phyloP scores from a whole-genome alignment of 1,140 invertebrate genomes.

The Phymastichus coffea region DNA sequence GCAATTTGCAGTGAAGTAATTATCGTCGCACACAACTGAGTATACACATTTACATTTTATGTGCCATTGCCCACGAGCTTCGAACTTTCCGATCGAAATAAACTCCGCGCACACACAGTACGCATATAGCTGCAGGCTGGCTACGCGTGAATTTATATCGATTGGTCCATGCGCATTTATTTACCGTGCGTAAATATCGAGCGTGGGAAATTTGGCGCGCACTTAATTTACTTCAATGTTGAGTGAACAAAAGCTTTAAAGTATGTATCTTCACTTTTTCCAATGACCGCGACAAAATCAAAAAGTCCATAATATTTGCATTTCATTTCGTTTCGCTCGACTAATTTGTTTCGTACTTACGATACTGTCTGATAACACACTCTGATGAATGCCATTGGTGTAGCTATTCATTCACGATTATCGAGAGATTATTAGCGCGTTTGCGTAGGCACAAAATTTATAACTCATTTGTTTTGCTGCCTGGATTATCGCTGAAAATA shows the following conservation, averaged over 20 bases:
- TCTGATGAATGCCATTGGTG: too few relatives aligned
- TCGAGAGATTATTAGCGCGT: not conserved
- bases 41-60: conserved; percentile 5
- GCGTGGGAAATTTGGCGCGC: not conserved
- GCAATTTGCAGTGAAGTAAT: not conserved
- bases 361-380: too few relatives aligned
- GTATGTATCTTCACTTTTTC: too few relatives aligned
- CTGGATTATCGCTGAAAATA: too few relatives aligned
- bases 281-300: conserved; percentile 8
- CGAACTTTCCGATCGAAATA: not conserved
- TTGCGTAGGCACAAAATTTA: too few relatives aligned
- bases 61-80: not conserved
- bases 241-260: not conserved
- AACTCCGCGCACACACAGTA: not conserved
- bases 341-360: conserved; percentile 9
- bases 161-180: not conserved
- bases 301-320: conserved; percentile 17
- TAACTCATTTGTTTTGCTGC: too few relatives aligned
- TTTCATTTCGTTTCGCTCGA: not conserved
- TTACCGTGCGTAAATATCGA: conserved; percentile 1
- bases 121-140: not conserved
- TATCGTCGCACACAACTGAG: not conserved
- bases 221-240: not conserved
- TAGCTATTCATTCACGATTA: not conserved
- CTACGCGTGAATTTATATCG: not conserved